phyloP scores from a whole-genome alignment of 2,888 invertebrate species.

The Philopedon plagiatum region DNA sequence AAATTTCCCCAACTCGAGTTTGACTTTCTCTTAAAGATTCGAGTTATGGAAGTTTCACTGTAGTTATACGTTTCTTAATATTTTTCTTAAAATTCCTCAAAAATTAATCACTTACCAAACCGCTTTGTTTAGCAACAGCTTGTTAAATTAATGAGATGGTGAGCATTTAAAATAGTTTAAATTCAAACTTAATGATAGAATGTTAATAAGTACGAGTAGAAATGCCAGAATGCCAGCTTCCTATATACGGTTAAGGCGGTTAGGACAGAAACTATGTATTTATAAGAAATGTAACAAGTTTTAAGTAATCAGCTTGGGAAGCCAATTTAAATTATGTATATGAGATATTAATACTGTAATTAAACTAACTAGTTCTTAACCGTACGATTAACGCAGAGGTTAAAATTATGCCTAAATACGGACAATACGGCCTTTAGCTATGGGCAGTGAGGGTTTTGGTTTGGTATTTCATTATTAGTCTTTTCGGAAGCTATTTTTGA shows the following conservation, averaged over 20 bases:
- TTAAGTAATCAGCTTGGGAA: neutral
- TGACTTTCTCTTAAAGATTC: too few relatives aligned
- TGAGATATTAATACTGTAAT: neutral
- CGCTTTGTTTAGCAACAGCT: neutral
- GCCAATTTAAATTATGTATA: neutral
- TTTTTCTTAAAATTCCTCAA: neutral
- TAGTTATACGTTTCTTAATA: too few relatives aligned
- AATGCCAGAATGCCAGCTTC: neutral
- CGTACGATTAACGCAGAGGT: too few relatives aligned
- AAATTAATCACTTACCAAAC: neutral
- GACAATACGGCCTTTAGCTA: too few relatives aligned
- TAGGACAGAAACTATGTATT: neutral
- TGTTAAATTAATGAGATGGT: constrained; percentile 5
- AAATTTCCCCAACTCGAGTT: too few relatives aligned
- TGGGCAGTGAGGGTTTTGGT: too few relatives aligned
- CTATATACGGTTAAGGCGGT: neutral
- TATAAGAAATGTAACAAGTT: neutral
- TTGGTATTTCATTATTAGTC: too few relatives aligned
- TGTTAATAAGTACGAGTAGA: neutral
- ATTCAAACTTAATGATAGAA: neutral
- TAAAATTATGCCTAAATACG: too few relatives aligned
- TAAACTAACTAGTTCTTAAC: neutral
- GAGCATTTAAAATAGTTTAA: neutral
- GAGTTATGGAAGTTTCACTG: neutral
- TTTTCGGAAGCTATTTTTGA: too few relatives aligned